Conservation (phyloP, 2,888 invertebrate species). For the Aphodius sticticus region DNA sequence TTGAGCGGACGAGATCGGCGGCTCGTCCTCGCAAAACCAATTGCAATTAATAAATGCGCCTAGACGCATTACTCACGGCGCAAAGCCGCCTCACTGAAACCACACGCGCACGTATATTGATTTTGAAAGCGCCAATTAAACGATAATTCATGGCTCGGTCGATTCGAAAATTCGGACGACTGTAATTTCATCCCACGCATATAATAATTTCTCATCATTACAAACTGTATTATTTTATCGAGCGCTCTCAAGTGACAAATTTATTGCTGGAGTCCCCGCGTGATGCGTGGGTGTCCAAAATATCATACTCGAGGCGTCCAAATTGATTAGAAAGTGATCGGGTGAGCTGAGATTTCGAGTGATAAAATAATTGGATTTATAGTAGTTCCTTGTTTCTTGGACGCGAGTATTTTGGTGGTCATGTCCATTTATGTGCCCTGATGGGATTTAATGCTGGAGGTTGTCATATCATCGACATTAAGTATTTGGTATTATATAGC, state of each 20-base stretch:
- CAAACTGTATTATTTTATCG: background rate
- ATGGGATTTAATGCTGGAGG: background rate
- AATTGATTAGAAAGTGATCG: constrained; percentile 4
- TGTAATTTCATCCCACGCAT: background rate
- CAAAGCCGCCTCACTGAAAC: background rate
- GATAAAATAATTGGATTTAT: background rate
- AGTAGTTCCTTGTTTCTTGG: background rate
- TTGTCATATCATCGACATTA: background rate
- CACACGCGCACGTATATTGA: background rate
- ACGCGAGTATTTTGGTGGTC: no score
- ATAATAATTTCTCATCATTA: background rate
- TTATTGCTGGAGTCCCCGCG: background rate
- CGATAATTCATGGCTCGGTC: background rate
- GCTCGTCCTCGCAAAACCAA: background rate
- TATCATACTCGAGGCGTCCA: background rate
- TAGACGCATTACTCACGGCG: background rate
- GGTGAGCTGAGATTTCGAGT: background rate
- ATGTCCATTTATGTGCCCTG: background rate
- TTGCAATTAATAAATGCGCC: background rate
- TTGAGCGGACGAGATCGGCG: constrained; percentile 6
- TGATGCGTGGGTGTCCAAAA: background rate
- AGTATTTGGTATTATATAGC: background rate
- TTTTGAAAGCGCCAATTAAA: constrained; percentile 4
- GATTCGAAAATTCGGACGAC: constrained; percentile 4
- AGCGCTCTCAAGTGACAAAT: background rate